A percentile compares a stretch with the other conserved stretches of the same genome.
Evolutionary conservation across 2,888 invertebrate genomes (phyloP).

Genomic region (Clusia tigrina): DNA sequence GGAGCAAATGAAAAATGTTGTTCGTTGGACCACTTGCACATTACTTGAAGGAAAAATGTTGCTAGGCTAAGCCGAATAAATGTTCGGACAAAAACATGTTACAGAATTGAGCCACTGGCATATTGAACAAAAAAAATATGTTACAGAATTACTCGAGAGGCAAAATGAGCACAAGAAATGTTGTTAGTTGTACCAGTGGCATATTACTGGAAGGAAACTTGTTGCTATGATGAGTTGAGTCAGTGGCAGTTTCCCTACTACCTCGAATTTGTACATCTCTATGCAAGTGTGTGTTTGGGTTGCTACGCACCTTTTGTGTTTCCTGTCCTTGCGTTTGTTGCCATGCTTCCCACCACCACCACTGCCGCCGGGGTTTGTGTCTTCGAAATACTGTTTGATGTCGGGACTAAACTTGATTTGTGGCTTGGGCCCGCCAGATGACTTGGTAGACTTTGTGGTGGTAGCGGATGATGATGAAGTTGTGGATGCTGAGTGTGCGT

Average conservation of each 20-base stretch:
- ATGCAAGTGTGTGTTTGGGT: not conserved
- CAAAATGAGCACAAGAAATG: not conserved
- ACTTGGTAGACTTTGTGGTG: slow-evolving; percentile 70
- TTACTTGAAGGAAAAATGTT: too few relatives aligned
- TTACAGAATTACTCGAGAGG: too few relatives aligned
- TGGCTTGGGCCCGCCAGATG: slow-evolving; percentile 65
- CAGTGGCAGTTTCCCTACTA: too few relatives aligned
- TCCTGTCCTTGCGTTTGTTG: slow-evolving; percentile 68
- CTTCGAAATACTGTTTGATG: slow-evolving; percentile 70
- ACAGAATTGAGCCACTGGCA: too few relatives aligned
- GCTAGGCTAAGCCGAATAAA: too few relatives aligned
- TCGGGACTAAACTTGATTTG: slow-evolving; percentile 65
- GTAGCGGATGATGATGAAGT: slow-evolving; percentile 68
- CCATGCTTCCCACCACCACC: slow-evolving; percentile 45
- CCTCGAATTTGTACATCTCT: not conserved
- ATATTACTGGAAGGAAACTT: not conserved
- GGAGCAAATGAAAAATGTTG: too few relatives aligned
- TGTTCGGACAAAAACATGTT: too few relatives aligned
- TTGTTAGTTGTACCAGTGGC: not conserved
- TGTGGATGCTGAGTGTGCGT: slow-evolving; percentile 65
- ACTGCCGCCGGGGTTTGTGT: slow-evolving; percentile 61
- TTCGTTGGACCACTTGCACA: too few relatives aligned
- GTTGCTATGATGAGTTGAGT: not conserved
- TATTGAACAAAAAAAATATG: too few relatives aligned
- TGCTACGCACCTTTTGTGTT: slow-evolving; percentile 67